Base-by-base conservation (phyloP, 2,113 vertebrate genomes). In the Callorhinus ursinus region DNA sequence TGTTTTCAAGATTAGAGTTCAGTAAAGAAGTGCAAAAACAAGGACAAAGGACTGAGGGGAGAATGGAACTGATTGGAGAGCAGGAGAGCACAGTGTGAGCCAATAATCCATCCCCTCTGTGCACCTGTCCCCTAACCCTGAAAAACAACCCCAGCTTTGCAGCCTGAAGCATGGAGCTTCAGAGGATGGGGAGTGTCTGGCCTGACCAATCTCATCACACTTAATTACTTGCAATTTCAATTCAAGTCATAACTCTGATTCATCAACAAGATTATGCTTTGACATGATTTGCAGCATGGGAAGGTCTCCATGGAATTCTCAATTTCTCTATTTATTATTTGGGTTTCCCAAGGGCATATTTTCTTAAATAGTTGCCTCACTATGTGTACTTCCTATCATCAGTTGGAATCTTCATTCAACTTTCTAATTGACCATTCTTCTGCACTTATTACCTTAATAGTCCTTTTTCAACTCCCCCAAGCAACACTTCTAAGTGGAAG, bases 1-100 rank as follows among this genome's bases (percentile, higher is more conserved):
- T 49, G 49, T 88, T 97, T 61, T 94, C 65, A 84, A 84, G 83
- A 88, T 92, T 72, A 88, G 42, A 86, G 53, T 93, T 96, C 57
- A n/a, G 31, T 74, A 61, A 89, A 93, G 28, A 55, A 49, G 22
- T 10, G 51, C 49, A 39, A 79, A 95, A 93, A n/a, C 86, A 92
- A 94, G 21, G 72, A 42, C 53, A 71, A 67, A 85, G 31, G 69
- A 49, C 31, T 5, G 65, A 81, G 63, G 84, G 4, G 39, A 33
- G 59, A 83, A 24, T 74, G 22, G 76, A 31, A 84, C 26, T 61
- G 12, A 55, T 1, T 46, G 63, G 59, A 67, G 18, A 95, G 8
- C 46, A 59, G 14, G 31, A 79, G 16, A 88, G 65, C 12, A 21
- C 8, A 31, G n/a, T 5, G 1, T 42, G 21, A 33, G 36, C 49